A percentile compares a stretch with the other conserved stretches of the same genome.
Evolutionary conservation across 2,888 invertebrate genomes (phyloP).

Genomic region (Tryphoninae sp.): DNA sequence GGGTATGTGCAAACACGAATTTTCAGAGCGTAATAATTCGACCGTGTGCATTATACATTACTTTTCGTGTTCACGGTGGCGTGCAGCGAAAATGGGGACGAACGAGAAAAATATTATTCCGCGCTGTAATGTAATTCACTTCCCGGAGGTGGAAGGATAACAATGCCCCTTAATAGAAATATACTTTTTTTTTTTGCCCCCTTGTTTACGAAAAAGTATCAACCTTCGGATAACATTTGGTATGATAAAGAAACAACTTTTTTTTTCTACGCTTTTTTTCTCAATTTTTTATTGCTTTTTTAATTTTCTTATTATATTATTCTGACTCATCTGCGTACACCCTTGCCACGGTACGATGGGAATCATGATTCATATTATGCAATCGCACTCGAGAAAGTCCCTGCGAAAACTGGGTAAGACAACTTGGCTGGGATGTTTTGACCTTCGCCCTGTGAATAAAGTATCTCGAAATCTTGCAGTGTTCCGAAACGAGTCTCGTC

Average conservation of each 20-base stretch:
- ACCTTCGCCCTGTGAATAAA: background rate
- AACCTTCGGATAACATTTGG: too few relatives aligned
- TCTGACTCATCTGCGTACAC: background rate
- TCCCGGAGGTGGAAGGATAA: constrained; percentile 20
- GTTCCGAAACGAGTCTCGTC: too few relatives aligned
- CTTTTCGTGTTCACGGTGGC: constrained; percentile 24
- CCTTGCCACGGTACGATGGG: background rate
- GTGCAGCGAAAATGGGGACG: constrained; percentile 25
- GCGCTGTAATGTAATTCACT: constrained; percentile 1
- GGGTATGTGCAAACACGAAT: constrained; percentile 22
- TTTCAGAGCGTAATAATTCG: constrained; percentile 33
- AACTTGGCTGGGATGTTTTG: constrained; percentile 14
- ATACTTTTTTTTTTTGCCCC: background rate
- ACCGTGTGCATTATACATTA: constrained; percentile 22
- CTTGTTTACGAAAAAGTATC: constrained; percentile 18
- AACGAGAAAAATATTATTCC: constrained; percentile 51
- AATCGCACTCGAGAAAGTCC: constrained; percentile 13
- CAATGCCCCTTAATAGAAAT: constrained; percentile 26
- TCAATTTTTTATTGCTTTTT: background rate
- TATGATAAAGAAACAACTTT: background rate
- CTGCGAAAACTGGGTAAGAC: background rate
- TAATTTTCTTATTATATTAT: constrained; percentile 13
- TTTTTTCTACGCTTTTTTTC: background rate
- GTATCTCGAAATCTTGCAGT: background rate
- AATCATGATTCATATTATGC: constrained; percentile 32